Evolutionary conservation across 2,797 vertebrate genomes (phyloP).

Genomic region (Acipenser ruthenus): DNA sequence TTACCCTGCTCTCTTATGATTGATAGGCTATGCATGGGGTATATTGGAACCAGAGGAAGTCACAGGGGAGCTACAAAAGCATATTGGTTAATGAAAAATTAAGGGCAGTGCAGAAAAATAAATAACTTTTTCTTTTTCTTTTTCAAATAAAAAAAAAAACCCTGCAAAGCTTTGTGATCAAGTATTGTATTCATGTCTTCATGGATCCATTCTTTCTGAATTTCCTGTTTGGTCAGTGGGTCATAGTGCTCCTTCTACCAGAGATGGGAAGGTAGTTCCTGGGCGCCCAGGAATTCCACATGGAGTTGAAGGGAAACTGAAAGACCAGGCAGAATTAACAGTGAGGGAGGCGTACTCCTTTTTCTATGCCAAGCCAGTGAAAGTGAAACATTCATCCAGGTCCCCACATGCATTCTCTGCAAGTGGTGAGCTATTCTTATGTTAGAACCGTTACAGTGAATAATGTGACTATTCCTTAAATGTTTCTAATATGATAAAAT

Average conservation of each 20-base stretch:
- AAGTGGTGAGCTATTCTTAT: slow-evolving; percentile 38
- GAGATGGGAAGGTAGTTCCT: slow-evolving; percentile 42
- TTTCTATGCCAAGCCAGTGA: slow-evolving; percentile 35
- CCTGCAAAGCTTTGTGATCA: slow-evolving; percentile 28
- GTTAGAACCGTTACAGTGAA: too few species aligned
- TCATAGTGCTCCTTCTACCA: slow-evolving; percentile 22
- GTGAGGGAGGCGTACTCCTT: slow-evolving; percentile 12
- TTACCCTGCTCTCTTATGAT: slow-evolving; percentile 65
- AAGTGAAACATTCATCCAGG: slow-evolving; percentile 47
- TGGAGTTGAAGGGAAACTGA: slow-evolving; percentile 35
- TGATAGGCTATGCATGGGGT: slow-evolving; percentile 65
- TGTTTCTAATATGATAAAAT: too few species aligned
- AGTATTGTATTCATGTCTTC: background rate
- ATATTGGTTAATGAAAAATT: slow-evolving; percentile 67
- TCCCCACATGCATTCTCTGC: slow-evolving; percentile 37
- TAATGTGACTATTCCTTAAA: too few species aligned
- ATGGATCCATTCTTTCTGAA: slow-evolving; percentile 6
- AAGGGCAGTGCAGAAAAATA: slow-evolving; percentile 53
- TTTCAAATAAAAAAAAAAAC: slow-evolving; percentile 26
- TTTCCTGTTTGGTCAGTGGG: slow-evolving; percentile 38
- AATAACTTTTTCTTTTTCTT: background rate
- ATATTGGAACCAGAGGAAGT: slow-evolving; percentile 71
- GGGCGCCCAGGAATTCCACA: slow-evolving; percentile 2
- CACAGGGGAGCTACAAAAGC: slow-evolving; percentile 55
- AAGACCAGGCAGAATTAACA: slow-evolving; percentile 29